Evolutionary conservation across 2,888 invertebrate genomes (phyloP).

Genomic region (Leptogaster cylindrica): DNA sequence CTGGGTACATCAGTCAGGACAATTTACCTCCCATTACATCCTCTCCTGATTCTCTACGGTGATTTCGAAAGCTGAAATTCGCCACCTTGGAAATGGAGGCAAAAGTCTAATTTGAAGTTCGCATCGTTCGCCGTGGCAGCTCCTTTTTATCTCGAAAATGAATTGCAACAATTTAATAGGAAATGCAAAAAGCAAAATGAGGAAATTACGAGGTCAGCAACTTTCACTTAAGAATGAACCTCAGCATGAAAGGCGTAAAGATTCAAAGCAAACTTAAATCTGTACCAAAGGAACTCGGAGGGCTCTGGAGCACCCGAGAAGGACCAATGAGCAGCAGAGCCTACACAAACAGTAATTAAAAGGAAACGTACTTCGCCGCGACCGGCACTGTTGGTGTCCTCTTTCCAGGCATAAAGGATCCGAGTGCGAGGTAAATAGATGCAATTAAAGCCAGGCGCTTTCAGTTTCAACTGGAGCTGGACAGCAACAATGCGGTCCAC

Average conservation of each 20-base stretch:
- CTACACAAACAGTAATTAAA: conserved; percentile 27
- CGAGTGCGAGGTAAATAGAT: conserved; percentile 32
- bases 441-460: conserved; percentile 32
- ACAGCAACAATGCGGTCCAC: conserved; percentile 5
- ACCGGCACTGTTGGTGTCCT: neutral
- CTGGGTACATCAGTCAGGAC: too few species aligned
- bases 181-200: neutral
- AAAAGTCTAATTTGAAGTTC: too few species aligned
- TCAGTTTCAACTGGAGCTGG: conserved; percentile 10
- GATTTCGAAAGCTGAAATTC: too few species aligned
- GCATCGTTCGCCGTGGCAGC: too few species aligned
- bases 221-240: neutral
- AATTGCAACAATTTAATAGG: conserved; percentile 12
- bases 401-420: neutral
- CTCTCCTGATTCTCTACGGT: too few species aligned
- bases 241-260: neutral
- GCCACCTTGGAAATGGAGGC: too few species aligned
- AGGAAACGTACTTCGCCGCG: neutral
- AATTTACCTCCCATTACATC: too few species aligned
- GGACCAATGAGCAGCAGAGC: neutral
- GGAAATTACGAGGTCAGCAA: neutral
- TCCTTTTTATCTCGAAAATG: too few species aligned
- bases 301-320: neutral
- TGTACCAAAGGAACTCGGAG: neutral
- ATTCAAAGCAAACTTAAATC: neutral